Evolutionary conservation across 2,888 invertebrate species (phyloP).

Genomic region (Tetanocera ferruginea): DNA sequence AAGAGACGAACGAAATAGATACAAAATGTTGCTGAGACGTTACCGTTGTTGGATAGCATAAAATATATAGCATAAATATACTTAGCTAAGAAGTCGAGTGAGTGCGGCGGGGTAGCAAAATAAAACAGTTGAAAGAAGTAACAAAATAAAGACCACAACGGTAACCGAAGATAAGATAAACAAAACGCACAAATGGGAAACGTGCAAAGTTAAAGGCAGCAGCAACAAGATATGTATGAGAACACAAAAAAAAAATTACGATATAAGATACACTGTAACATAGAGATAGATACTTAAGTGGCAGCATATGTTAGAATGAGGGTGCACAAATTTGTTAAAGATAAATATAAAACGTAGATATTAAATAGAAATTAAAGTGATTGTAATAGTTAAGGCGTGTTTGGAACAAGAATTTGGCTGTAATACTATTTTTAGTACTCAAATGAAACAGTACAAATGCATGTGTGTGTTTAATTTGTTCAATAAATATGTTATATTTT

Average conservation of each 20-base stretch:
- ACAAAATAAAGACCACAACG: conserved; percentile 8
- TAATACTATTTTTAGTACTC: no score
- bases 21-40: conserved; percentile 15
- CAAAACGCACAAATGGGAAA: conserved; percentile 30
- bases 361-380: no score
- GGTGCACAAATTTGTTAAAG: no score
- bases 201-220: conserved; percentile 11
- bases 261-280: neutral
- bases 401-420: no score
- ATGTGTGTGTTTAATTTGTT: no score
- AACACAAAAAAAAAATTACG: neutral
- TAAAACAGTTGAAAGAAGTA: conserved; percentile 7
- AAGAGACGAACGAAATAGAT: conserved; percentile 25
- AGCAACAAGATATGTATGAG: neutral
- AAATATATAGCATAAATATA: no score
- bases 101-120: neutral
- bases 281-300: neutral
- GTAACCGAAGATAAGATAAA: conserved; percentile 34
- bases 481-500: no score
- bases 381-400: no score
- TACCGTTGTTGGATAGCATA: neutral
- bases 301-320: neutral
- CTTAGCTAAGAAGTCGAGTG: neutral
- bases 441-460: no score
- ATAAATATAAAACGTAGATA: no score